Evolutionary conservation across 2,113 vertebrate genomes (phyloP), one percentile per base, ranked within the genome.

Genomic region (Stigmatopora argus): DNA sequence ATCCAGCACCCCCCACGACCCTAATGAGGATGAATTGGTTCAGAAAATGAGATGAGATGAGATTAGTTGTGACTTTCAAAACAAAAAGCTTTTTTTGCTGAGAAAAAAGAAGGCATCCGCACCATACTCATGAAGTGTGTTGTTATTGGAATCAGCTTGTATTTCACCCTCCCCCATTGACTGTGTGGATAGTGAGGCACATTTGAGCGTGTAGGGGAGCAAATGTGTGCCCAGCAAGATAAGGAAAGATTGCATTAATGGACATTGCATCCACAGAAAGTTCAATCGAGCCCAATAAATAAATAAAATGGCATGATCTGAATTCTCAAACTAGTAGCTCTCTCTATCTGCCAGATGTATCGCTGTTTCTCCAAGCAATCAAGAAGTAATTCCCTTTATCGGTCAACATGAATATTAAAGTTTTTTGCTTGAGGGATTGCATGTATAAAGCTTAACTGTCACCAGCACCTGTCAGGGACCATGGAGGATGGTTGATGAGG

Each of bases 381-480:
- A 83, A 88, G 78, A 87, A 87, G 84, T 86, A 82, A 85, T 87
- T 85, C 83, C 79, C 77, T 88, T 88, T 87, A 89, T 87, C 85
- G 74, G 73, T 77, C 64, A 62, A 76, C 82, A 86, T 88, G 83
- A 87, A 88, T 89, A 87, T 87, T 86, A 84, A 88, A 81, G 79
- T 86, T 86, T 79, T 68, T 75, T 52, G 73, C 83, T 73, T 18
- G 78, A 83, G 85, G 83, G 77, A 78, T 73, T 14, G 21, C 35
- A 77, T 46, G 74, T 72, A 70, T 83, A 83, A 82, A 80, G 18
- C 79, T 62, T 60, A 23, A 41, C 66, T 23, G 62, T 80, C 80
- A 61, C 72, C 70, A 68, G 81, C 87, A 82, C 84, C 82, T 86
- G 86, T 81, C 71, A 2, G 82, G 77, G 80, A 76, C 69, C 61